Base-by-base conservation (phyloP, 2,888 invertebrate species). In the Achlya flavicornis region DNA sequence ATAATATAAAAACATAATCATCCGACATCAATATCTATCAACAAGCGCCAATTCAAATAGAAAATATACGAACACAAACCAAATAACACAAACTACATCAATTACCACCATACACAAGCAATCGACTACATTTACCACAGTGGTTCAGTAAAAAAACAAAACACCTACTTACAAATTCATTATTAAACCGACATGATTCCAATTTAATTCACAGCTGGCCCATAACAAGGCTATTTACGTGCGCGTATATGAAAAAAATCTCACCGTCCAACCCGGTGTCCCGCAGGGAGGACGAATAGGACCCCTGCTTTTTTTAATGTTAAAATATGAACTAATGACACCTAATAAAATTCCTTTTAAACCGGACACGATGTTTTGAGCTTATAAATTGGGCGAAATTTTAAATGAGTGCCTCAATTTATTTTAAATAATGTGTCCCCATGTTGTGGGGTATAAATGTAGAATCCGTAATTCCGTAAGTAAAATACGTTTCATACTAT, bases 191-290 rank as follows among this genome's bases (percentile, higher is more conserved):
- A 87, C 89, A 86, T 80, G 92, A 87, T 84, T 83, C 87, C 90
- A 89, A 92, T 92, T 90, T 81, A 77, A 88, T 86, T 90, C 92
- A 90, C 92, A 92, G 91, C 88, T 91, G 88, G 90, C 72, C 75
- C 68, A 84, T 87, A 90, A 88, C 84, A 83, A 86, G 84, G 81
- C 85, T 87, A 88, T 89, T 87, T 89, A 85, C 81, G 81, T 79
- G 81, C 77, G 70, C 76, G 73, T 75, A 77, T 83, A 84, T 78
- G 79, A 76, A 80, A 86, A 88, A 86, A 84, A 79, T 70, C 76
- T 75, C 74, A 69, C 73, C 77, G 80, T 74, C 75, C 76, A 63
- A 63, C 57, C 71, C 64, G 66, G 78, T 67, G 73, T 81, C 91
- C 91, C 87, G 90, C 89, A 85, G 92, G 72, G 90, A 61, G 62